phyloP scores from a whole-genome alignment of 2,113 vertebrate genomes.

The Oophaga pumilio region DNA sequence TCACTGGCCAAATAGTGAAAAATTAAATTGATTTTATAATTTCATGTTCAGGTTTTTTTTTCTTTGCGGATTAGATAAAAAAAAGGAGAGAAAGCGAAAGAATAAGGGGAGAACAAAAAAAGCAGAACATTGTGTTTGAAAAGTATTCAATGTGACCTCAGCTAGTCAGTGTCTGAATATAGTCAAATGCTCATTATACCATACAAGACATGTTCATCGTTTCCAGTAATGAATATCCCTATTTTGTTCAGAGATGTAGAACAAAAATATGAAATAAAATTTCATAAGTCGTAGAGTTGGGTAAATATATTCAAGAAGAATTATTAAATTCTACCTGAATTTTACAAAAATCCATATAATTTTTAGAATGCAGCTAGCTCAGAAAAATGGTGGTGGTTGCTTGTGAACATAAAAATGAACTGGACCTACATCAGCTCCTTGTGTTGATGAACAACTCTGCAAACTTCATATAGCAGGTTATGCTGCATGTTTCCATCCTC shows the following conservation, averaged over 20 bases:
- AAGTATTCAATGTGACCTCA: not conserved
- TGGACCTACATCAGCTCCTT: too few relatives aligned
- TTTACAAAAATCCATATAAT: too few relatives aligned
- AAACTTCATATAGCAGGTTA: not conserved
- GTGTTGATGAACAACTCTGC: too few relatives aligned
- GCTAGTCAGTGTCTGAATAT: not conserved
- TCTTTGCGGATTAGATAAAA: not conserved
- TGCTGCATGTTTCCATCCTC: too few relatives aligned
- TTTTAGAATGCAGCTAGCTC: too few relatives aligned
- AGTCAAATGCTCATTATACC: not conserved
- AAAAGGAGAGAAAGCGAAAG: not conserved
- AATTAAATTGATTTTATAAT: not conserved
- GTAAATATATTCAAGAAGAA: too few relatives aligned
- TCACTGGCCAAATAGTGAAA: not conserved
- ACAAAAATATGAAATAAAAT: not conserved
- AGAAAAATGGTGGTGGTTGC: too few relatives aligned
- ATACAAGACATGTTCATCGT: not conserved
- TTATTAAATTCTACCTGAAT: too few relatives aligned
- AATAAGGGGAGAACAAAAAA: not conserved
- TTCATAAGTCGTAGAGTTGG: too few relatives aligned
- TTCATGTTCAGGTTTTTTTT: not conserved
- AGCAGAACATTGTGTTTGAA: not conserved
- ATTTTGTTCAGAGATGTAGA: not conserved
- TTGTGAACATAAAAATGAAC: too few relatives aligned
- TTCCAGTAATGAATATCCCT: not conserved